phyloP scores from a whole-genome alignment of 2,797 vertebrate genomes.

The Channa striata region DNA sequence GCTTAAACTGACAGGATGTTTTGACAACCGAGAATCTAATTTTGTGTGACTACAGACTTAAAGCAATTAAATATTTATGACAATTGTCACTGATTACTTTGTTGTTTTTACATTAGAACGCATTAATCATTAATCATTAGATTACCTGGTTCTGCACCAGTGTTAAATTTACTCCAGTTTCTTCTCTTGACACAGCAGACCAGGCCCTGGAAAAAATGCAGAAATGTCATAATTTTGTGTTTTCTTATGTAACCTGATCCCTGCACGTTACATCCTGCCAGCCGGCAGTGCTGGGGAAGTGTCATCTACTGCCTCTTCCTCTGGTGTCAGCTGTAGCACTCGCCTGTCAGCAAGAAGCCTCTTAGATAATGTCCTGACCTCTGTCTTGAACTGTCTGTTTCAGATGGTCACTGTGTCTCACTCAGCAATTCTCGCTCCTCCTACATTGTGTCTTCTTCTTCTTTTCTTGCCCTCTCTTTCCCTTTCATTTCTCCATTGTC shows the following conservation, averaged over 20 bases:
- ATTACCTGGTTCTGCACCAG: not conserved
- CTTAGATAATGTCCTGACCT: conserved; percentile 62
- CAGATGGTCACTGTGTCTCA: conserved; percentile 29
- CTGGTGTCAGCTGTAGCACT: conserved; percentile 64
- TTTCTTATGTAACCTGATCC: conserved; percentile 64
- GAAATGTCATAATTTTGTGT: conserved; percentile 42
- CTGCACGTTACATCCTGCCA: conserved; percentile 75
- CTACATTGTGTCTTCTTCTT: conserved; percentile 4
- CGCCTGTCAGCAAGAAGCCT: conserved; percentile 46
- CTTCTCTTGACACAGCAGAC: conserved; percentile 11
- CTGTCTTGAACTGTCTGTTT: conserved; percentile 39
- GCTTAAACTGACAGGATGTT: conserved; percentile 1
- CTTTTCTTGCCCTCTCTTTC: not conserved
- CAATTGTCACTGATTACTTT: not conserved
- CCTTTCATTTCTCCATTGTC: not conserved
- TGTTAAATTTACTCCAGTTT: conserved; percentile 2
- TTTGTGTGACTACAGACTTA: not conserved
- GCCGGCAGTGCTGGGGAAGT: conserved; percentile 67
- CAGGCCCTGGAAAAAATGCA: conserved; percentile 51
- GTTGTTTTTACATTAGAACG: not conserved
- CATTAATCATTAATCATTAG: not conserved
- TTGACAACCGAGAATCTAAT: not conserved
- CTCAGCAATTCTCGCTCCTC: not conserved
- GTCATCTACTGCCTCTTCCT: conserved; percentile 70
- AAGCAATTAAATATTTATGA: not conserved